Evolutionary conservation across 2,888 invertebrate genomes (phyloP).

Genomic region (Hyalella azteca): DNA sequence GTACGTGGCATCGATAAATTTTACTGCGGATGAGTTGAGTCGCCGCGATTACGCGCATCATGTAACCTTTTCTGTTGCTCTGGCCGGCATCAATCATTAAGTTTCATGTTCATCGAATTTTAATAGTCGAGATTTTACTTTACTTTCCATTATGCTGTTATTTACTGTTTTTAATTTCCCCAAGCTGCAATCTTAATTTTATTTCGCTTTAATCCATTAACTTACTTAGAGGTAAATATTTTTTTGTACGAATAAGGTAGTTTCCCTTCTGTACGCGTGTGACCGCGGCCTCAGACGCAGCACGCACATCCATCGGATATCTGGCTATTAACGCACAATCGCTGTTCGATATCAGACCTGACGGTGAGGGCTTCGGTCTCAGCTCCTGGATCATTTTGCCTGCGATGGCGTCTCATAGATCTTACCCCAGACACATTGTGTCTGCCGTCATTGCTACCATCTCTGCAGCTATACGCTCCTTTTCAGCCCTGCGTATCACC

Average conservation of each 20-base stretch:
- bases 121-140: background rate
- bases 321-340: slow-evolving; percentile 34
- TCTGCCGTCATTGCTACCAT: background rate
- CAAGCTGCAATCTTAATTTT: no score
- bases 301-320: slow-evolving; percentile 33
- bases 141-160: background rate
- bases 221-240: background rate
- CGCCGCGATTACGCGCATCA: no score
- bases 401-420: slow-evolving; percentile 27
- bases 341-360: slow-evolving; percentile 16
- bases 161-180: no score
- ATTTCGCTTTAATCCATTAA: no score
- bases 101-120: background rate
- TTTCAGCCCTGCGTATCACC: slow-evolving; percentile 2
- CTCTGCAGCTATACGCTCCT: background rate
- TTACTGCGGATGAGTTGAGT: no score
- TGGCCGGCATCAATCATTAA: no score
- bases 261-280: background rate
- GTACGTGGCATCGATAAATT: no score
- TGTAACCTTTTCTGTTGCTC: no score
- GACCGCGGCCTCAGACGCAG: background rate
- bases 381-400: slow-evolving; percentile 28
- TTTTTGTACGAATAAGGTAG: background rate
- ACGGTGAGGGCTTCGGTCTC: slow-evolving; percentile 19
- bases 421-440: slow-evolving; percentile 32